Evolutionary conservation across 2,888 invertebrate genomes (phyloP), one percentile per base, ranked within the genome.

Genomic region (Drosophila suboccidentalis): DNA sequence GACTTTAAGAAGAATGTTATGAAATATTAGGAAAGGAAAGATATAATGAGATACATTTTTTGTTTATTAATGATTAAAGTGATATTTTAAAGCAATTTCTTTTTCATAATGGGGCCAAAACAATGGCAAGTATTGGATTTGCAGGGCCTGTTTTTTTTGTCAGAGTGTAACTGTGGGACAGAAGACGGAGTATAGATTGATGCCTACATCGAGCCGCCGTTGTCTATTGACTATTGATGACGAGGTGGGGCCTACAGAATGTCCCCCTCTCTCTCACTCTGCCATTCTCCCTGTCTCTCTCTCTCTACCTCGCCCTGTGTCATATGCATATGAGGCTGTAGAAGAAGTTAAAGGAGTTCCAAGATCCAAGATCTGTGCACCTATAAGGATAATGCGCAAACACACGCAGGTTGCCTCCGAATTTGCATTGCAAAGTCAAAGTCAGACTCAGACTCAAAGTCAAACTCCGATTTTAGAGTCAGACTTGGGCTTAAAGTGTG

Each of bases 211-310:
- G 51, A 75, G 67, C 71, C 68, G 80, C 76, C 72, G 77, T 73
- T 77, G 71, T 65, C 78, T 89, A 85, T 85, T 85, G 89, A 89
- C 84, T 85, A 85, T 85, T 85, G 84, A 85, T 89, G 82, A 69
- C 49, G 46, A 47, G 57, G 68, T 47, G 54, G 17, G 39, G 54
- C 41, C 41, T 44, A 17, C 38, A 39, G 36, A 11, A 46, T 29
- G 2, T 41, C 17, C 13, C 39, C 19, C 29, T 54, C 22, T 22
- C 34, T 29, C 36, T 22, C 22, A 22, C 22, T 38, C 17, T 15
- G 4, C n/a, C 15, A 1, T 2, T 57, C 51, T 22, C 11, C 2
- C 10, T 26, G 22, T 32, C n/a, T 39, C n/a, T 11, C 10, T 58
- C 43, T 49, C n/a, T 44, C 10, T 17, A 1, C 36, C 49, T 32